Evolutionary conservation across 1,140 invertebrate genomes (phyloP).

Genomic region (Daktulosphaira vitifoliae): DNA sequence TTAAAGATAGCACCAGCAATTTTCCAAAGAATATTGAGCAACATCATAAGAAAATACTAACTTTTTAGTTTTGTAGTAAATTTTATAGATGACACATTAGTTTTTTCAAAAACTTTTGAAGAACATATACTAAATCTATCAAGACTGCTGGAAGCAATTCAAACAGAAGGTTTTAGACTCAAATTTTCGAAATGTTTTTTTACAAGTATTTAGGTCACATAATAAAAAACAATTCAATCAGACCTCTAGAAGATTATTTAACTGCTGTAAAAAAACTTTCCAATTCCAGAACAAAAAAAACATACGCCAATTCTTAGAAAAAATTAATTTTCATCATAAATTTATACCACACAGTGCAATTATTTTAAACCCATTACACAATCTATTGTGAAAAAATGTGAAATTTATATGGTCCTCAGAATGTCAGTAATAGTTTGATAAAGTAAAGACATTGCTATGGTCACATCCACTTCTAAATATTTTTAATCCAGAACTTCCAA

Average conservation of each 20-base stretch:
- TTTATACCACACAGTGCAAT: conserved; percentile 34
- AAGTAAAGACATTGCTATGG: background rate
- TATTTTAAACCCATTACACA: conserved; percentile 35
- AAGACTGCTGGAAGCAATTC: background rate
- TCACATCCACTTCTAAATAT: conserved; percentile 24
- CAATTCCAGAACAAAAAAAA: conserved; percentile 31
- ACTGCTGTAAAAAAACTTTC: conserved; percentile 34
- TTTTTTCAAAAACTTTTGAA: conserved; percentile 6
- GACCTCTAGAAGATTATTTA: conserved; percentile 35
- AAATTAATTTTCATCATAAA: conserved; percentile 36
- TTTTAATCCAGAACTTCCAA: conserved; percentile 35
- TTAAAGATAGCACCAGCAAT: background rate
- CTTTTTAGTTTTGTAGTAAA: too few species aligned
- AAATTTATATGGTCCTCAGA: background rate
- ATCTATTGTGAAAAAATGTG: too few species aligned
- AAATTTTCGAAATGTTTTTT: background rate
- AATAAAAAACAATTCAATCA: conserved; percentile 36
- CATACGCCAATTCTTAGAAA: conserved; percentile 36
- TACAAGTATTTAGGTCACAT: background rate
- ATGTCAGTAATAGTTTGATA: conserved; percentile 8
- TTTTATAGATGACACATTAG: too few species aligned
- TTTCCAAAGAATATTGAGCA: background rate
- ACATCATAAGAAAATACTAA: background rate
- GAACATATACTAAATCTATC: background rate
- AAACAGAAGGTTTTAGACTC: background rate